Base-by-base conservation (phyloP, 2,113 vertebrate species). In the Stegastes partitus region DNA sequence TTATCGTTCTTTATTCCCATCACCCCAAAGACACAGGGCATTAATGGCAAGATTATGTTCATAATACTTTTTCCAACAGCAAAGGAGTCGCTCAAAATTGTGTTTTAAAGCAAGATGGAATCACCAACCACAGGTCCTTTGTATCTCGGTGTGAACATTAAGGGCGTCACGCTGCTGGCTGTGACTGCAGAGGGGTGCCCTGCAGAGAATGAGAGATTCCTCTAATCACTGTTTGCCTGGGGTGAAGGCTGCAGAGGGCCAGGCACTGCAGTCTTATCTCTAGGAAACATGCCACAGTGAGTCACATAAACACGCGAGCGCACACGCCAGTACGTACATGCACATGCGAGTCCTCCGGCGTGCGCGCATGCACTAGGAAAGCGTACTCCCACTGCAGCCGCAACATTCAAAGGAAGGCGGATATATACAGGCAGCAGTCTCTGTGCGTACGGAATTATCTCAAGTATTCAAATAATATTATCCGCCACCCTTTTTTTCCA, bases 181-280 rank as follows among this genome's bases (percentile, higher is more conserved):
- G 65, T n/a, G 82, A 78, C 83, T 78, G 78, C 63, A 74, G 65
- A 79, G 69, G 71, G 67, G 42, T 54, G 70, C 62, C 77, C 75
- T 65, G 71, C 83, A 28, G 82, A 78, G 81, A 74, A 83, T 61
- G 66, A 82, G 64, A 83, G 62, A 75, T 66, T 77, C 71, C 65
- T 89, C 82, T 91, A 84, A 91, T 92, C 68, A 82, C 82, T 45
- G 31, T 59, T 71, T 64, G 75, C 79, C 72, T 42, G 65, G 21
- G 53, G 69, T 34, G 71, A 87, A 55, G 61, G 74, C 76, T 70
- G 69, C 68, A 81, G 58, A 76, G 66, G 85, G 39, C 85, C 66
- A 47, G 11, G 47, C 63, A 15, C 44, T 53, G 70, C 87, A 57
- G 71, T 45, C 80, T 91, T 86, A 90, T 91, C 92, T 90, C 72